Base-by-base conservation (phyloP, 2,888 invertebrate species). In the Aleiodes testaceus region DNA sequence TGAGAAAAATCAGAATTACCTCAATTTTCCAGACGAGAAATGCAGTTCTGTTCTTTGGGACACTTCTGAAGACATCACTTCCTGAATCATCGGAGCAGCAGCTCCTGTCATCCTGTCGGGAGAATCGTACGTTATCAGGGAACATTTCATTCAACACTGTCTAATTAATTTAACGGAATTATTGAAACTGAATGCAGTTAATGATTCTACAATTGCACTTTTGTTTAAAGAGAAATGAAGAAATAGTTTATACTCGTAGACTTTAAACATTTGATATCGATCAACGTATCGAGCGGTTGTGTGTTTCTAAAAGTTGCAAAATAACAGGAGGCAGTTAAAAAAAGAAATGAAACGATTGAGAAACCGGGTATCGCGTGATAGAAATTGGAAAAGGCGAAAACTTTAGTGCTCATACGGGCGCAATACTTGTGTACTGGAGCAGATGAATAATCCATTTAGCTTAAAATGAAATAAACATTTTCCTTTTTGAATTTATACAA, bases 11-110 rank as follows among this genome's bases (percentile, higher is more conserved):
- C 5, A 14, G 6, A 61, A 88, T 89, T 88, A 95, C 95, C 90
- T 97, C 95, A 75, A 97, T 92, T 87, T 93, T 92, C 97, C 97
- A 97, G 72, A 97, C 92, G 76, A 93, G 91, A 89, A 97, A 97
- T 67, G 92, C 92, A 44, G 95, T 92, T 76, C 92, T 91, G 85
- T 93, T 93, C 81, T 92, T 93, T 44, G 93, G 92, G 73, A 97
- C 92, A 79, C 92, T 93, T 78, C 93, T 92, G 88, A 97, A 97
- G 64, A 94, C 94, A 65, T 87, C 87, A 69, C 83, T 82, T 45
- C 81, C 79, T 11, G 85, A 86, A 42, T 86, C 86, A 63, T 83
- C 84, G 53, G 85, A 86, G 75, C 81, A 84, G 67, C 80, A 84
- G 63, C 84, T 85, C 70, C 79, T 79, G 73, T 86, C 85, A 72